Conservation (phyloP, 2,113 vertebrate genomes). For the Chaenocephalus aceratus region DNA sequence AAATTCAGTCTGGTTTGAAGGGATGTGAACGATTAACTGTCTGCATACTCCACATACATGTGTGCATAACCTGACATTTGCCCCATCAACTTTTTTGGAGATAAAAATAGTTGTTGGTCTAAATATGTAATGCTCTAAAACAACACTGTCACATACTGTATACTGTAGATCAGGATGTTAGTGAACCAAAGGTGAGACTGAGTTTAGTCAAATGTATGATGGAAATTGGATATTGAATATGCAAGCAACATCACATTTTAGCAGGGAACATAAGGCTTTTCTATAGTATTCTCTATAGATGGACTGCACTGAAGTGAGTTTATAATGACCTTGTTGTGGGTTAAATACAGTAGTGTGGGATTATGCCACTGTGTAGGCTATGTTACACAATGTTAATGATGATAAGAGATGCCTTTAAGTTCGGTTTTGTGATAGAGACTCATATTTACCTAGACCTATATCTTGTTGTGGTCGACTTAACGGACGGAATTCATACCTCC, state of each 20-base stretch:
- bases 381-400: no score
- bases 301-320: not conserved
- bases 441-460: slow-evolving; percentile 50
- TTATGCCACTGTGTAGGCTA: no score
- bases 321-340: slow-evolving; percentile 13
- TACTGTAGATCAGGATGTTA: no score
- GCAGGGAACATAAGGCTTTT: not conserved
- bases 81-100: no score
- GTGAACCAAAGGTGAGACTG: not conserved
- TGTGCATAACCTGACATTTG: no score
- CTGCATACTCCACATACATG: not conserved
- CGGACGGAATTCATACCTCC: slow-evolving; percentile 18
- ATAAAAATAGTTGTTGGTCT: not conserved
- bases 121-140: not conserved
- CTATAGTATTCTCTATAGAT: not conserved
- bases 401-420: not conserved
- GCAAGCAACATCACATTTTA: not conserved
- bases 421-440: not conserved
- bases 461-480: slow-evolving; percentile 13
- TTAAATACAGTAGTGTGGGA: not conserved
- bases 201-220: not conserved
- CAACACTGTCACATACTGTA: not conserved
- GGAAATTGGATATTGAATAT: not conserved
- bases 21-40: not conserved
- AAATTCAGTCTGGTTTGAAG: not conserved